A percentile compares a stretch with the other conserved stretches of the same genome.
Evolutionary conservation across 2,797 vertebrate species (phyloP).

Genomic region (Sebastes wilsoni): DNA sequence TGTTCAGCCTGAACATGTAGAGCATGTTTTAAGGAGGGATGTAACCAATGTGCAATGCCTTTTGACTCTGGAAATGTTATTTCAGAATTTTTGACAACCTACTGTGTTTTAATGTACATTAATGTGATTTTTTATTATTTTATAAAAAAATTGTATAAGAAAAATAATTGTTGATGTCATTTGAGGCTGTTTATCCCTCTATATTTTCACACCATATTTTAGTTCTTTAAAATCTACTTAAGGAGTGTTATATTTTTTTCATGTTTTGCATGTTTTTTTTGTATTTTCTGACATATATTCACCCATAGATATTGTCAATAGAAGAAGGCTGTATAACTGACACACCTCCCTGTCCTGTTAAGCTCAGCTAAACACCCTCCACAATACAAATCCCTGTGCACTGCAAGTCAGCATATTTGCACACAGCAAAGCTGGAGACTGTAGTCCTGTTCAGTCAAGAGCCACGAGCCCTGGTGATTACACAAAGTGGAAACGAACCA

Average conservation of each 20-base stretch:
- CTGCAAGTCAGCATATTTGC: conserved; percentile 82
- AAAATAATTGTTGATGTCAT: background rate
- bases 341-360: conserved; percentile 77
- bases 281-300: conserved; percentile 7
- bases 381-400: conserved; percentile 82
- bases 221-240: background rate
- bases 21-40: background rate
- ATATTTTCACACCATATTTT: background rate
- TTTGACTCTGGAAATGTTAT: background rate
- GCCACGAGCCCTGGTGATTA: conserved; percentile 38
- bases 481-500: conserved; percentile 55
- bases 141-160: conserved; percentile 21
- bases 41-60: background rate
- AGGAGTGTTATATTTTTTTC: background rate
- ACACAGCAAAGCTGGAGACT: conserved; percentile 66
- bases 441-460: conserved; percentile 62
- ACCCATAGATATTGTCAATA: conserved; percentile 38
- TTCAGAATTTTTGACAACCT: background rate
- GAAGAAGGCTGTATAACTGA: conserved; percentile 34
- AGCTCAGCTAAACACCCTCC: conserved; percentile 82
- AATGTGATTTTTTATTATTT: conserved; percentile 7
- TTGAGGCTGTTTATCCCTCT: background rate
- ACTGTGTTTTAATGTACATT: conserved; percentile 29
- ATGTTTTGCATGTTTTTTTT: background rate
- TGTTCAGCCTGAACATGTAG: background rate